Evolutionary conservation across 64 coral and sea anemone genomes (phyloP), one percentile per base, ranked within the genome.

Genomic region (Acropora yongei): DNA sequence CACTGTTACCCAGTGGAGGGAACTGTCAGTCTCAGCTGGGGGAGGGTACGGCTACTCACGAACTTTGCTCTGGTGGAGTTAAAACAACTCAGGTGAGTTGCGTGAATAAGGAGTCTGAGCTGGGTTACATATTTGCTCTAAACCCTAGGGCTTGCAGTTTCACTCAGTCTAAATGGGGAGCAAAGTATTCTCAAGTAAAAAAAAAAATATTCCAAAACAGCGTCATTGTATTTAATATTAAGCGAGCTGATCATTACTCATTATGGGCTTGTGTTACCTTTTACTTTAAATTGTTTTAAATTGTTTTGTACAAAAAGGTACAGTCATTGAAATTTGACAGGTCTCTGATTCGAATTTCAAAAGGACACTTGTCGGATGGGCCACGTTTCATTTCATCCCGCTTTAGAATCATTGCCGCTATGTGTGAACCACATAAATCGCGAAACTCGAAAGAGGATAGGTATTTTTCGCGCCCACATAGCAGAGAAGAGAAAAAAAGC

Each of bases 271-370:
- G n/a, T n/a, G n/a, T n/a, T n/a, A n/a, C 18, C 19, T 40, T n/a
- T 74, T 74, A 13, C 58, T 63, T 63, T 63, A 74, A 40, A 74
- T 74, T 42, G 41, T 74, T 74, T 30, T 40, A 20, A 74, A n/a
- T n/a, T n/a, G n/a, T n/a, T n/a, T n/a, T n/a, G 71, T 74, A 74
- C 71, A 74, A 74, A 74, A 74, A 39, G 10, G 71, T 74, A 74
- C 71, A 74, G 41, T 6, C n/a, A 6, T 74, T 74, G 71, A 74
- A 74, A 4, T 74, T 74, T 10, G 20, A 74, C 40, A 74, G 71
- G 41, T 74, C 71, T 74, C 71, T 10, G 41, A 74, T 0, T 74
- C 71, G 71, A 74, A 74, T 74, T 74, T 8, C 71, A 74, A 74
- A 74, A 3, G 6, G 6, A 4, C 71, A 74, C 14, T 63, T 63